Evolutionary conservation across 2,888 invertebrate species (phyloP), one percentile per base, ranked within the genome.

Genomic region (Lottia gigantea): DNA sequence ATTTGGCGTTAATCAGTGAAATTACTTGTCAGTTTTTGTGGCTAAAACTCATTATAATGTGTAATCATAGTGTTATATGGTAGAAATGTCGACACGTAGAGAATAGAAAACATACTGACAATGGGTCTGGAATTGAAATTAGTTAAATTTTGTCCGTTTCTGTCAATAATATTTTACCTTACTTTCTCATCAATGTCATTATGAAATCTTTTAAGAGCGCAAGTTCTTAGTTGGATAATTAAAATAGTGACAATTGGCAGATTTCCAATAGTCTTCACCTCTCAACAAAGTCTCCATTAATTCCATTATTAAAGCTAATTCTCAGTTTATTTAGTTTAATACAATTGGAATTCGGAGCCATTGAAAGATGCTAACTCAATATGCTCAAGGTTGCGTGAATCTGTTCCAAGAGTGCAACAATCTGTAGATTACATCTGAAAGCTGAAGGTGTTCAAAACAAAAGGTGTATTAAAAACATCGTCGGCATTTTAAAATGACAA

Each of bases 21-120:
- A 55, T 55, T 55, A 55, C 55, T 55, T 55, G 55, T 55, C 55
- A 55, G 55, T 55, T 55, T 55, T 55, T 55, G 55, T 55, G 55
- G 55, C 55, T 55, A 55, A 55, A 55, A 55, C 55, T 55, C 55
- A 55, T 55, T 55, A 55, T 55, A 19, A 19, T 55, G 23, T 55
- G 55, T 55, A 55, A 23, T 55, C 19, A 55, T 55, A 23, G 55
- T 23, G 55, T 55, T 55, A 19, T 55, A 19, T 55, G 55, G 55
- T 55, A 19, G 19, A 23, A 15, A 55, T 12, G 55, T 55, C 55
- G 55, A 55, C 55, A 55, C 55, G 55, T 55, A 23, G 19, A 55
- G 55, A 55, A 55, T 55, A 23, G 55, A 55, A 55, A 55, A 55
- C 55, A 19, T 55, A 19, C 55, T 55, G 55, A 55, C 55, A 55